phyloP scores from a whole-genome alignment of 2,113 vertebrate genomes.

The Varanus komodoensis region DNA sequence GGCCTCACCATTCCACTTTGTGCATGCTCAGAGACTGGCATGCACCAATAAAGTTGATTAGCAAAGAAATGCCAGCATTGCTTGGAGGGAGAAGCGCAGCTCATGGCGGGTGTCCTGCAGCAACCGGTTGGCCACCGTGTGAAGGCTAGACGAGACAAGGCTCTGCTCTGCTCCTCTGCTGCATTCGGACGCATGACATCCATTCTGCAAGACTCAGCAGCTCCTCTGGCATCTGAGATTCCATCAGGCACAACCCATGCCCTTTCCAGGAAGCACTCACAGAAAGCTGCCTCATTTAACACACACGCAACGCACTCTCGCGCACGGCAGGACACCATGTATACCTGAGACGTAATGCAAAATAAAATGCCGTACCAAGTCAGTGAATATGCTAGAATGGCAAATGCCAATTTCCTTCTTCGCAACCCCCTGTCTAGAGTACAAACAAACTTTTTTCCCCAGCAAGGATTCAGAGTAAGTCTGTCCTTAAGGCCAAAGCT shows the following conservation, averaged over 20 bases:
- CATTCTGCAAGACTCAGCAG: not conserved
- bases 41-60: no score
- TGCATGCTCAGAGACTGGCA: no score
- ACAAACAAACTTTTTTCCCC: not conserved
- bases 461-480: no score
- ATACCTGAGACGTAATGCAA: not conserved
- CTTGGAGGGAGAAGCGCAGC: no score
- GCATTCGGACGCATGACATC: not conserved
- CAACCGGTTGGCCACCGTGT: no score
- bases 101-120: no score
- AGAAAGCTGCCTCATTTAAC: not conserved
- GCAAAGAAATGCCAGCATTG: no score
- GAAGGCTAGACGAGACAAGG: no score
- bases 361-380: not conserved
- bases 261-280: not conserved
- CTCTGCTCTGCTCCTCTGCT: not conserved
- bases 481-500: no score
- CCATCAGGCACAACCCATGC: not conserved
- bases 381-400: not conserved
- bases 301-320: not conserved
- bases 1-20: no score
- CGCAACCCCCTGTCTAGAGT: not conserved
- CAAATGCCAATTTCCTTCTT: not conserved
- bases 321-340: not conserved
- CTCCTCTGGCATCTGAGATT: not conserved